A percentile compares a stretch with the other conserved stretches of the same genome.
These are phyloP conservation scores for Gadopsis marmoratus DNA, from an alignment of 2,797 vertebrate genomes.

Conservation along the genomic window DNA sequence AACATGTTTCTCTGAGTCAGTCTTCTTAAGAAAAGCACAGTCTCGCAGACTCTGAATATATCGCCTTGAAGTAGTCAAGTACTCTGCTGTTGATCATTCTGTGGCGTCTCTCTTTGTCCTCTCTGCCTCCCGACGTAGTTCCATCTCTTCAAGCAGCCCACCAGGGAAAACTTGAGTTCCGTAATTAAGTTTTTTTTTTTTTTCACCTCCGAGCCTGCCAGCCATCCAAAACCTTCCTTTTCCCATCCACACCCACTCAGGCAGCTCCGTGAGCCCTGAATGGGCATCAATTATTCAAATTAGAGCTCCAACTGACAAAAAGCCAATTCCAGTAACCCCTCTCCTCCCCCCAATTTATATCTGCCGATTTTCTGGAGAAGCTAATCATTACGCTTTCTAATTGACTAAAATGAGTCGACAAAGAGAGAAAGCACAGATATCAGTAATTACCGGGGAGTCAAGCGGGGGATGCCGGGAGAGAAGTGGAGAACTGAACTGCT, in stretches of 20 bases:
- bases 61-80: slow-evolving; percentile 47
- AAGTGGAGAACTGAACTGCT: slow-evolving; percentile 67
- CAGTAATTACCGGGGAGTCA: slow-evolving; percentile 76
- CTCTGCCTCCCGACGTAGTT: slow-evolving; percentile 17
- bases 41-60: slow-evolving; percentile 21
- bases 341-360: slow-evolving; percentile 69
- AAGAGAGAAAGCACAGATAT: slow-evolving; percentile 78
- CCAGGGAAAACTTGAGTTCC: slow-evolving; percentile 63
- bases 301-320: slow-evolving; percentile 84
- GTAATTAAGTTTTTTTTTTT: slow-evolving; percentile 66
- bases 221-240: slow-evolving; percentile 42
- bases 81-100: slow-evolving; percentile 49
- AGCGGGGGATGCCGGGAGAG: slow-evolving; percentile 61
- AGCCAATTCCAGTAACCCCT: slow-evolving; percentile 76
- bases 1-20: slow-evolving; percentile 4
- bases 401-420: slow-evolving; percentile 82
- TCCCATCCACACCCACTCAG: slow-evolving; percentile 67
- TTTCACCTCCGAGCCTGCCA: slow-evolving; percentile 49
- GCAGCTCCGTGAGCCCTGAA: slow-evolving; percentile 62
- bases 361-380: slow-evolving; percentile 78
- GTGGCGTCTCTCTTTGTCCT: slow-evolving; percentile 43
- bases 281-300: slow-evolving; percentile 83
- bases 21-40: slow-evolving; percentile 46
- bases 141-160: slow-evolving; percentile 30
- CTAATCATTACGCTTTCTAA: slow-evolving; percentile 83